A percentile compares a stretch with the other conserved stretches of the same genome.
These are phyloP conservation scores for Numenius phaeopus DNA, from an alignment of 2,797 vertebrate species.

Conservation along the genomic window DNA sequence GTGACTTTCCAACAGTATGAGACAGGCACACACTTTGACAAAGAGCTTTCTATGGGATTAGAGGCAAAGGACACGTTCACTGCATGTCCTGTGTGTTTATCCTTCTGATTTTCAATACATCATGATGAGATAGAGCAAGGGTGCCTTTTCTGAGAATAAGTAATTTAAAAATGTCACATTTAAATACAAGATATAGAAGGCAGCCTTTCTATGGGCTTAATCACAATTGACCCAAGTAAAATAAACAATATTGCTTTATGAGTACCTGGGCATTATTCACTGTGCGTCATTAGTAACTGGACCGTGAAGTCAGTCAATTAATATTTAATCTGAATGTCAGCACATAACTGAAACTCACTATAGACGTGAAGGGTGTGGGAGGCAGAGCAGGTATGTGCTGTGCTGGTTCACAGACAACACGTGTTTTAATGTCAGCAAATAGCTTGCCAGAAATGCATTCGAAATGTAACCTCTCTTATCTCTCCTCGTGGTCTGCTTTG, in stretches of 20 bases:
- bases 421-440: not conserved
- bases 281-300: not conserved
- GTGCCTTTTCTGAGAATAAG: not conserved
- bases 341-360: not conserved
- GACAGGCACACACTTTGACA: fast-evolving
- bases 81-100: not conserved
- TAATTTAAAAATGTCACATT: not conserved
- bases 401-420: fast-evolving
- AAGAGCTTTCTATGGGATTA: not conserved
- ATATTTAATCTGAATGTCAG: not conserved
- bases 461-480: not conserved
- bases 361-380: not conserved
- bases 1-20: not conserved
- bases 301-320: not conserved
- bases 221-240: not conserved
- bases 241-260: not conserved
- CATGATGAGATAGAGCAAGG: not conserved
- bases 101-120: not conserved
- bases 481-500: not conserved
- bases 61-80: not conserved
- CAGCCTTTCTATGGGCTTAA: not conserved
- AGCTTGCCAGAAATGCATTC: not conserved
- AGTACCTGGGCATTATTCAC: not conserved
- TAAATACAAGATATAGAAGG: not conserved
- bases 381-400: not conserved